Conservation (phyloP, 1,140 invertebrate genomes). For the Dendrolimus punctatus region DNA sequence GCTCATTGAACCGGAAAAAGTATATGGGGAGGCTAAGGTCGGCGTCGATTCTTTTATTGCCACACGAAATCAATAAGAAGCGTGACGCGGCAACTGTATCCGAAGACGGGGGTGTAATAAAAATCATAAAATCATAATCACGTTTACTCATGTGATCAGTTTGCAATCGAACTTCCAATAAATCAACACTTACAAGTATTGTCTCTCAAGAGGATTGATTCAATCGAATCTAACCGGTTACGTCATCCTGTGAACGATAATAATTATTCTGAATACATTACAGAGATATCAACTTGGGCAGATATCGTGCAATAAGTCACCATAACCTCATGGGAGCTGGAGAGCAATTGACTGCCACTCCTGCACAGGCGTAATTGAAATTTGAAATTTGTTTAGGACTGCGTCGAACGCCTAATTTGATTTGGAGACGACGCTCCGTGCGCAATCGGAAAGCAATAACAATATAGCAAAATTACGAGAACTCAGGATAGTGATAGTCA, state of each 20-base stretch:
- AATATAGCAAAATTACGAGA: constrained; percentile 27
- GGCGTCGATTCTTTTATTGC: constrained; percentile 62
- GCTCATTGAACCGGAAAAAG: constrained; percentile 60
- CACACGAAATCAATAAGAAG: constrained; percentile 54
- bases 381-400: constrained; percentile 70
- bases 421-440: constrained; percentile 36
- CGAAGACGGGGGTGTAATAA: constrained; percentile 24
- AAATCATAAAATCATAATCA: constrained; percentile 19
- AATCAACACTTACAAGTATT: constrained; percentile 30
- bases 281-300: constrained; percentile 32
- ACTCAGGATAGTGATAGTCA: too few relatives aligned
- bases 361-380: constrained; percentile 60
- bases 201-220: constrained; percentile 37
- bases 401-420: constrained; percentile 55
- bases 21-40: constrained; percentile 55
- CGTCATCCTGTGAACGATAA: constrained; percentile 22
- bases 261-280: constrained; percentile 64
- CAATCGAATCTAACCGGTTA: constrained; percentile 25
- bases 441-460: constrained; percentile 52
- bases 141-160: constrained; percentile 13
- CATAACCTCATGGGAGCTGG: constrained; percentile 36
- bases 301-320: constrained; percentile 53
- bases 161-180: constrained; percentile 19
- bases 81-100: constrained; percentile 40
- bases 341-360: constrained; percentile 28